Conservation (phyloP, 1,140 invertebrate genomes). For the Drosophila setifemur region DNA sequence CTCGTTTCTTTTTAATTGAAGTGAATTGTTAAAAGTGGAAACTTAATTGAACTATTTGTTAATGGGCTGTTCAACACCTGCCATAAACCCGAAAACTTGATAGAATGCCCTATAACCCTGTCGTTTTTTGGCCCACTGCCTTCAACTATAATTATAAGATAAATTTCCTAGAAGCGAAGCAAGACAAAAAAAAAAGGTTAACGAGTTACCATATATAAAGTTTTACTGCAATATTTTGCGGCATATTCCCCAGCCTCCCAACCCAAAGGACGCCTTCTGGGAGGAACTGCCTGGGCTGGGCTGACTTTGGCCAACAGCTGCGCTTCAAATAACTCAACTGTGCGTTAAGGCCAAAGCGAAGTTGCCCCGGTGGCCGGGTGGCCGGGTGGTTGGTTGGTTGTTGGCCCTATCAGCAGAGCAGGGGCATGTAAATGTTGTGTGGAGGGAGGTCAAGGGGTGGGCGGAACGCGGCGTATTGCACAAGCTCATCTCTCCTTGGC, state of each 20-base stretch:
- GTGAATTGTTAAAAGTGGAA: constrained; percentile 17
- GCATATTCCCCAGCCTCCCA: constrained; percentile 4
- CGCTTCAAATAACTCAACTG: constrained; percentile 75
- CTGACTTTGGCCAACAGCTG: constrained; percentile 69
- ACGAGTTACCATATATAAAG: constrained; percentile 55
- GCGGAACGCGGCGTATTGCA: background rate
- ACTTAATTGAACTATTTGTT: constrained; percentile 16
- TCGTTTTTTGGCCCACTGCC: constrained; percentile 9
- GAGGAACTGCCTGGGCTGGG: constrained; percentile 3
- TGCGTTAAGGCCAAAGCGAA: constrained; percentile 48
- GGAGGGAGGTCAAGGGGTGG: background rate
- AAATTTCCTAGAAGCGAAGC: constrained; percentile 42
- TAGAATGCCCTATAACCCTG: too few species aligned
- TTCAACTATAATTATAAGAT: constrained; percentile 63
- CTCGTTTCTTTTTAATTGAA: constrained; percentile 23
- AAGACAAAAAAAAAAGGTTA: constrained; percentile 64
- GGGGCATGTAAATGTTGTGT: background rate
- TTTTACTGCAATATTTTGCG: constrained; percentile 64
- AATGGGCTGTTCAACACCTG: constrained; percentile 32
- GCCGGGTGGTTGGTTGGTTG: background rate
- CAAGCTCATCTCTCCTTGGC: background rate
- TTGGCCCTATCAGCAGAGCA: too few species aligned
- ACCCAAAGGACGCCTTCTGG: constrained; percentile 5
- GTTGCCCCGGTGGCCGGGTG: constrained; percentile 5
- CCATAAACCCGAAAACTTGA: too few species aligned